These are phyloP conservation scores for Mactromeris polynyma DNA, from an alignment of 2,888 invertebrate species.

Conservation along the genomic window DNA sequence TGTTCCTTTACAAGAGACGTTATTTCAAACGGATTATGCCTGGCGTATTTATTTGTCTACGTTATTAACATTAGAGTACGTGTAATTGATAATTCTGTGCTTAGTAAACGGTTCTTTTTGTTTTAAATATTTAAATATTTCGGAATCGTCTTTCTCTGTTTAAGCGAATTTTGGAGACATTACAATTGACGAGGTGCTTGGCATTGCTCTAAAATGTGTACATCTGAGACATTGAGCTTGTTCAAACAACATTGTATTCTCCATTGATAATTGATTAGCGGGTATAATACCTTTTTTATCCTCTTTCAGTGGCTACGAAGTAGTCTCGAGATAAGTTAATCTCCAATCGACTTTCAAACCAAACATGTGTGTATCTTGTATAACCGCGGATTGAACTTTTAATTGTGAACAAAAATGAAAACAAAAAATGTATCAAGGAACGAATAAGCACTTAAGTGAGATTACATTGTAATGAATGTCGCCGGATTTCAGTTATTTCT, in stretches of 20 bases:
- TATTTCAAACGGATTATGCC: too few relatives aligned
- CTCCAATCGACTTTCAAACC: not conserved
- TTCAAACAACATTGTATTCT: not conserved
- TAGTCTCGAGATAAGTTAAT: not conserved
- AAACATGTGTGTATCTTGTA: not conserved
- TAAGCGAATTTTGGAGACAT: not conserved
- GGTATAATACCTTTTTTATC: not conserved
- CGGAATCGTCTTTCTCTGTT: too few relatives aligned
- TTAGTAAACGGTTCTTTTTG: too few relatives aligned
- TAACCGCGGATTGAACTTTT: slow-evolving; percentile 4
- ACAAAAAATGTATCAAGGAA: not conserved
- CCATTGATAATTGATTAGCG: not conserved
- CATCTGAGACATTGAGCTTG: not conserved
- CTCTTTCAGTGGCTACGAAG: not conserved
- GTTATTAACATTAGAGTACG: too few relatives aligned
- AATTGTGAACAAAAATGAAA: not conserved
- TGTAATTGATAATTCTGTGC: too few relatives aligned
- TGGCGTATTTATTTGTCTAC: too few relatives aligned
- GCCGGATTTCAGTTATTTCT: not conserved
- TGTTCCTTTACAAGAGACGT: too few relatives aligned
- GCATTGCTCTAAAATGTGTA: not conserved
- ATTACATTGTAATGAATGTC: not conserved
- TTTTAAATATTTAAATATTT: too few relatives aligned
- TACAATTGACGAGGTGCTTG: not conserved
- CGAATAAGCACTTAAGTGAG: not conserved